phyloP scores from a whole-genome alignment of 1,140 invertebrate species.

The Lysiphlebus fabarum region DNA sequence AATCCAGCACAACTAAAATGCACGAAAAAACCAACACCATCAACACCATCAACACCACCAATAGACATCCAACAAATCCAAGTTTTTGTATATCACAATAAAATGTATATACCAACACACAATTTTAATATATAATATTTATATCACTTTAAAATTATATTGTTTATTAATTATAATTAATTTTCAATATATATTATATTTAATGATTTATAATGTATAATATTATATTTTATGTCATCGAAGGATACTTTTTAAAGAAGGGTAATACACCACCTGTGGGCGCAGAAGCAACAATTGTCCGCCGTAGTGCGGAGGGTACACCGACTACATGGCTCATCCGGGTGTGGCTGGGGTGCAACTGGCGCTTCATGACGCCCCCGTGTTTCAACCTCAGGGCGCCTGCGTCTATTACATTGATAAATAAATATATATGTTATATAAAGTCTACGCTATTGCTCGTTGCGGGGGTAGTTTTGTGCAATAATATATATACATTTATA shows the following conservation, averaged over 20 bases:
- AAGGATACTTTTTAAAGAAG: constrained; percentile 27
- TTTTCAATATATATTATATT: too few relatives aligned
- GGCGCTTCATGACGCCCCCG: constrained; percentile 39
- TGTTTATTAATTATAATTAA: too few relatives aligned
- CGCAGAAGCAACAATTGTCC: constrained; percentile 58
- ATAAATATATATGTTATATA: too few relatives aligned
- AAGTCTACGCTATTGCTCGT: too few relatives aligned
- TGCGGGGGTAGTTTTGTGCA: too few relatives aligned
- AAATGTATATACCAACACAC: too few relatives aligned
- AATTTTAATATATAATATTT: too few relatives aligned
- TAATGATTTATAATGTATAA: too few relatives aligned
- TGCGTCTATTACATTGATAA: constrained; percentile 30
- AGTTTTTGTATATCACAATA: too few relatives aligned
- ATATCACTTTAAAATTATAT: too few relatives aligned
- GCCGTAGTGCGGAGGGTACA: constrained; percentile 53
- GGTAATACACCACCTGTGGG: constrained; percentile 54
- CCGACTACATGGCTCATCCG: constrained; percentile 56
- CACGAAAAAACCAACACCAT: constrained; percentile 12
- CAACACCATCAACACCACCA: constrained; percentile 20
- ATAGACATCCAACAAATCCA: too few relatives aligned
- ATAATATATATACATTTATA: too few relatives aligned
- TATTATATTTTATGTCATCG: not conserved
- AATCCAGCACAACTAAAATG: constrained; percentile 19
- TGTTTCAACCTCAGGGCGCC: constrained; percentile 37
- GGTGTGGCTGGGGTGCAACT: constrained; percentile 56